These are phyloP conservation scores for Siphonodentalium dalli DNA, from an alignment of 2,888 invertebrate species.

Conservation along the genomic window DNA sequence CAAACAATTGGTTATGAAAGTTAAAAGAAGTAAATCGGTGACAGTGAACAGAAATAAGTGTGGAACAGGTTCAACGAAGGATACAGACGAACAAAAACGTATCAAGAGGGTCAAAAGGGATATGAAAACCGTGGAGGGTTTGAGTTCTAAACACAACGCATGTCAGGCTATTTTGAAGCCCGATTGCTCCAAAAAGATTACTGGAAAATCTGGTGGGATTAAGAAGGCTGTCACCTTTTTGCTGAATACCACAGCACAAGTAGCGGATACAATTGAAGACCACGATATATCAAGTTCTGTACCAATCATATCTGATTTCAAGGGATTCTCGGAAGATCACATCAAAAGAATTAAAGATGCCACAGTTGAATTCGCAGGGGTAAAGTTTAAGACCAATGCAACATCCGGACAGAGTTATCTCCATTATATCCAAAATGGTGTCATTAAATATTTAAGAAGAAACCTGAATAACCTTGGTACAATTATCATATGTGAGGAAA, in stretches of 20 bases:
- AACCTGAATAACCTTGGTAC: neutral
- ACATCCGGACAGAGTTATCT: slow-evolving; percentile 16
- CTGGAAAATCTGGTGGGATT: slow-evolving; percentile 11
- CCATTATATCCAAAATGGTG: slow-evolving; percentile 3
- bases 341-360: neutral
- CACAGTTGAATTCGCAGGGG: slow-evolving; percentile 21
- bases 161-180: slow-evolving; percentile 18
- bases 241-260: no score
- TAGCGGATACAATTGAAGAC: no score
- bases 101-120: no score
- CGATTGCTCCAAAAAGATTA: slow-evolving; percentile 18
- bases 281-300: no score
- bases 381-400: slow-evolving; percentile 18
- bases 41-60: no score
- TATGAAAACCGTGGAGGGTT: no score
- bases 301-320: no score
- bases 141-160: no score
- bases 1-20: no score
- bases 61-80: no score
- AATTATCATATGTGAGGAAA: slow-evolving; percentile 21
- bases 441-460: neutral
- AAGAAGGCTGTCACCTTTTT: slow-evolving; percentile 9
- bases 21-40: no score
- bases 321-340: neutral
- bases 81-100: no score